Evolutionary conservation across 2,888 invertebrate genomes (phyloP), one percentile per base, ranked within the genome.

Genomic region (Agapetus fuscipes): DNA sequence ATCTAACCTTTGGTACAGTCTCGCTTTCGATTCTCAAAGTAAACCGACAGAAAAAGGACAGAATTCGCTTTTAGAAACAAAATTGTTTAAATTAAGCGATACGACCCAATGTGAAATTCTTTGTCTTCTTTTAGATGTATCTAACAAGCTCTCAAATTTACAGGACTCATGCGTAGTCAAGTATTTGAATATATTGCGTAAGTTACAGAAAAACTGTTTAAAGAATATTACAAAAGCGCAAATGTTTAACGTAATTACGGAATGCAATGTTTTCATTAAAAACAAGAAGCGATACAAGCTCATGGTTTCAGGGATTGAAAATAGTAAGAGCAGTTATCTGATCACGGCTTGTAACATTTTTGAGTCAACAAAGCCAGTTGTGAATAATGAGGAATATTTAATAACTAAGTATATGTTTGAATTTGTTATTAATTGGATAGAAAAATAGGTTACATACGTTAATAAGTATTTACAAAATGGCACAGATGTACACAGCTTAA

Each of bases 1-100:
- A 6, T 48, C 51, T 14, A 57, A 55, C 50, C 37, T 56, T 27
- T 43, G 39, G 41, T 20, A 34, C 24, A 28, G 40, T 50, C 27
- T 46, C 16, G 17, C 34, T 2, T 26, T 17, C 25, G 41, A 46
- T 24, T 29, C 45, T 4, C 29, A 36, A 5, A 24, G 39, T 14
- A 42, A 11, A 14, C 14, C 6, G 11, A 20, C 6, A 17, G 32
- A 32, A 31, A 38, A 9, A 14, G 30, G 15, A 1, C 2, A 20
- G 4, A 6, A 9, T 20, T 4, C 4, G 4, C 5, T 20, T 20
- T 15, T 32, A 17, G 38, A 39, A 16, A 27, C 17, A 15, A 46
- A 34, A 34, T 47, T 27, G 26, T 48, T 42, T 17, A 48, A 34
- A 38, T 28, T 48, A 12, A 37, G 31, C 16, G 47, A 48, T 27